phyloP scores from a whole-genome alignment of 2,797 vertebrate species.

The Enteromius argenteus region DNA sequence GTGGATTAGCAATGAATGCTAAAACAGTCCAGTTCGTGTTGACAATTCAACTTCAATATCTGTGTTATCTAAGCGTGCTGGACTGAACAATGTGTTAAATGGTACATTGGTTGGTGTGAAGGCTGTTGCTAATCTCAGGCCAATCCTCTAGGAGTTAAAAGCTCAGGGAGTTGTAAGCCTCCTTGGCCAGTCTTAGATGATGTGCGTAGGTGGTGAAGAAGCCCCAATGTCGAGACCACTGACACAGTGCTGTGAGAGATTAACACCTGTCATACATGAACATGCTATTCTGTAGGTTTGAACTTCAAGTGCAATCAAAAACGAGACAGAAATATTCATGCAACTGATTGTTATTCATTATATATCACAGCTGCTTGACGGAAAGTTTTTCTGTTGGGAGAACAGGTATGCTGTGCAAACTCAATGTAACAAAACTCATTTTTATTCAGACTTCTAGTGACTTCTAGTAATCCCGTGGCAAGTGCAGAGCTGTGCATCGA shows the following conservation, averaged over 20 bases:
- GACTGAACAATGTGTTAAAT: conserved; percentile 39
- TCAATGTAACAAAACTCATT: not conserved
- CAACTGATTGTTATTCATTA: not conserved
- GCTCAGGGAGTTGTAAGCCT: conserved; percentile 63
- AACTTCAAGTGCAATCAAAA: not conserved
- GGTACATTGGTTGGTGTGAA: conserved; percentile 44
- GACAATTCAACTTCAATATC: not conserved
- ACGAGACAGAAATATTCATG: not conserved
- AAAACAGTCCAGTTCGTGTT: not conserved
- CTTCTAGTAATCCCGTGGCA: conserved; percentile 37
- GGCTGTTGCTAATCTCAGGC: conserved; percentile 55
- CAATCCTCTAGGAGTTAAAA: conserved; percentile 65
- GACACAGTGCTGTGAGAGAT: conserved; percentile 42
- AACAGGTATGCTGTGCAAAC: not conserved
- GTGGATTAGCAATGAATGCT: not conserved
- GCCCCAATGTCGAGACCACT: conserved; percentile 35
- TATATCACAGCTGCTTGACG: not conserved
- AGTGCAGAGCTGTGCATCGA: conserved; percentile 33
- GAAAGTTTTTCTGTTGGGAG: not conserved
- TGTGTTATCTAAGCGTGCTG: conserved; percentile 2
- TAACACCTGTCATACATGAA: conserved; percentile 45
- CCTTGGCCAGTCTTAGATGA: conserved; percentile 57
- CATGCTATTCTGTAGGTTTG: not conserved
- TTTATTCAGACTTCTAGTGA: not conserved
- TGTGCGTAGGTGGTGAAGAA: conserved; percentile 57